Conservation (phyloP, 2,888 invertebrate genomes). For the Aromia moschata region DNA sequence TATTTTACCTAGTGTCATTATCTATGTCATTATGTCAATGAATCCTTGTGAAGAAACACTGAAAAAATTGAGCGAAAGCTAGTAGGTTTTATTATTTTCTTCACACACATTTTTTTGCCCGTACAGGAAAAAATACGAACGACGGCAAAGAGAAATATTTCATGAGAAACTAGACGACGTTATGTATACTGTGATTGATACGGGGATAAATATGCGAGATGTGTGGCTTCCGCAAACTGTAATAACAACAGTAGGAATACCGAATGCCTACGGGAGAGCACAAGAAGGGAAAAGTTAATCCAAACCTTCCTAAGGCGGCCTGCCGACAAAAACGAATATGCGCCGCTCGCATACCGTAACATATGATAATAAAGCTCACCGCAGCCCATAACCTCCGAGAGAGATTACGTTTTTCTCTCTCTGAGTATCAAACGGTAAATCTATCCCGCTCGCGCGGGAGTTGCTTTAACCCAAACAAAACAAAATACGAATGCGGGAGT, state of each 20-base stretch:
- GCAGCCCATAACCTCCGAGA: constrained; percentile 21
- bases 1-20: no score
- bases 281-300: constrained; percentile 48
- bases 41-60: not conserved
- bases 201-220: constrained; percentile 41
- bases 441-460: not conserved
- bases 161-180: constrained; percentile 22
- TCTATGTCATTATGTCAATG: not conserved
- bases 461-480: not conserved
- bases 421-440: not conserved
- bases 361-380: constrained; percentile 34
- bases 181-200: constrained; percentile 38
- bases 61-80: not conserved
- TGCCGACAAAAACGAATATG: constrained; percentile 48
- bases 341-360: constrained; percentile 40
- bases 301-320: constrained; percentile 48
- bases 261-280: constrained; percentile 37
- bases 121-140: no score
- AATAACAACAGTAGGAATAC: constrained; percentile 48
- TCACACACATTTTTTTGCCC: no score
- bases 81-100: no score
- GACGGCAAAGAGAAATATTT: constrained; percentile 9
- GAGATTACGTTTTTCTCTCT: constrained; percentile 21
- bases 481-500: no score
- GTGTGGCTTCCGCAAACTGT: constrained; percentile 54